Evolutionary conservation across 2,113 vertebrate species (phyloP), one percentile per base, ranked within the genome.

Genomic region (Xyrauchen texanus): DNA sequence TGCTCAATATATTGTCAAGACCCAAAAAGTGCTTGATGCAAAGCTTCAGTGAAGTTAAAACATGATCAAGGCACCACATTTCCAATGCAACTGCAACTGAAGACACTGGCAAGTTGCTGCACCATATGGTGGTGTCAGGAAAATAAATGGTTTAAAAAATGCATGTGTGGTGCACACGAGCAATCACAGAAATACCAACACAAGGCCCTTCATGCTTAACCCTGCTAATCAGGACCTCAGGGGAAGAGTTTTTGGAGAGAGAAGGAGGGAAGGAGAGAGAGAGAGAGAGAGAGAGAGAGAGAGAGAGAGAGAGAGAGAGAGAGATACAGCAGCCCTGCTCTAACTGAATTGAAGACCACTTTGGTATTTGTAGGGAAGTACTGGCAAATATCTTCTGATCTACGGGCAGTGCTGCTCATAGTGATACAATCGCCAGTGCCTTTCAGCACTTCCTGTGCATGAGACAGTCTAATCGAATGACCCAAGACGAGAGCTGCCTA

Each of bases 391-490:
- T 91, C 90, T 91, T 78, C 83, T 87, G 82, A 90, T 62, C 81
- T 82, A 88, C 83, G 84, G 83, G 84, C 87, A 84, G 87, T 70
- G 77, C 88, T 87, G 88, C 70, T 77, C 81, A 74, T 76, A 81
- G 62, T 68, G 92, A 93, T 93, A 90, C 81, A 82, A 94, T 93
- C 92, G 85, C 83, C 87, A 89, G 82, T 84, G 90, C 90, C 91
- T 93, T 92, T 93, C 93, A 93, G 93, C 93, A 87, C 91, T 92
- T 93, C 92, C 92, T 90, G 90, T 89, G 87, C 81, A 87, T 80
- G 78, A 92, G 90, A 91, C 89, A 83, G 85, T 62, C 89, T 93
- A 94, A 93, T 94, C 91, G 84, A 92, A 94, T 93, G 88, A 92
- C 79, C 83, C 45, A 34, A 72, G 81, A 45, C 71, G 67, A 78